Percentiles rank a stretch among this genome's conserved stretches.
These are phyloP conservation scores for Heliconius sara DNA, from an alignment of 2,888 invertebrate genomes.

Conservation along the genomic window DNA sequence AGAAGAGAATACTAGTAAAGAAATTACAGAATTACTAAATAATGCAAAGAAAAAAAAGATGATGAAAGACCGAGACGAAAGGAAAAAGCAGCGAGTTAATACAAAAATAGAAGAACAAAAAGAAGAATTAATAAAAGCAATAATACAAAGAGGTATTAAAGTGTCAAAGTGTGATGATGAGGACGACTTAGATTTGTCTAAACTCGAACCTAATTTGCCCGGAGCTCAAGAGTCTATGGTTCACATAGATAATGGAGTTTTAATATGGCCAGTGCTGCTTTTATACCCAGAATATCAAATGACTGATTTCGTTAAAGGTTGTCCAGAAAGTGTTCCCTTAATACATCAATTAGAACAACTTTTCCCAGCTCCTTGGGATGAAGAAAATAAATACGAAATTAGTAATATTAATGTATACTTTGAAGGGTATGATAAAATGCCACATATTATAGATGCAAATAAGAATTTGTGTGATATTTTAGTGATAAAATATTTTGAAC, in stretches of 20 bases:
- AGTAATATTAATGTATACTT: slow-evolving; percentile 88
- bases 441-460: slow-evolving; percentile 83
- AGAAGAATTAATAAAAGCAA: slow-evolving; percentile 69
- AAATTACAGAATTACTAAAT: slow-evolving; percentile 64
- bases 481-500: slow-evolving; percentile 83
- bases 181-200: slow-evolving; percentile 77
- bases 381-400: slow-evolving; percentile 84
- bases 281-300: slow-evolving; percentile 94
- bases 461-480: slow-evolving; percentile 85
- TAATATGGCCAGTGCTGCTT: slow-evolving; percentile 95
- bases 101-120: slow-evolving; percentile 73
- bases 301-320: slow-evolving; percentile 93
- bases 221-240: slow-evolving; percentile 87
- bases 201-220: slow-evolving; percentile 86
- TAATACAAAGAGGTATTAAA: slow-evolving; percentile 77
- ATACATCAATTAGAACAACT: slow-evolving; percentile 79
- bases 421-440: slow-evolving; percentile 86
- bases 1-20: slow-evolving; percentile 82
- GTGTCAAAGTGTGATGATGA: slow-evolving; percentile 82
- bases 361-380: slow-evolving; percentile 90
- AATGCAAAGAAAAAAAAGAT: slow-evolving; percentile 78
- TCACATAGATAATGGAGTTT: slow-evolving; percentile 82
- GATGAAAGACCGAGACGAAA: slow-evolving; percentile 80
- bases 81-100: slow-evolving; percentile 77
- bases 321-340: slow-evolving; percentile 88